These are phyloP conservation scores for Zosterops pallidus DNA, from an alignment of 2,113 vertebrate species.

Conservation along the genomic window DNA sequence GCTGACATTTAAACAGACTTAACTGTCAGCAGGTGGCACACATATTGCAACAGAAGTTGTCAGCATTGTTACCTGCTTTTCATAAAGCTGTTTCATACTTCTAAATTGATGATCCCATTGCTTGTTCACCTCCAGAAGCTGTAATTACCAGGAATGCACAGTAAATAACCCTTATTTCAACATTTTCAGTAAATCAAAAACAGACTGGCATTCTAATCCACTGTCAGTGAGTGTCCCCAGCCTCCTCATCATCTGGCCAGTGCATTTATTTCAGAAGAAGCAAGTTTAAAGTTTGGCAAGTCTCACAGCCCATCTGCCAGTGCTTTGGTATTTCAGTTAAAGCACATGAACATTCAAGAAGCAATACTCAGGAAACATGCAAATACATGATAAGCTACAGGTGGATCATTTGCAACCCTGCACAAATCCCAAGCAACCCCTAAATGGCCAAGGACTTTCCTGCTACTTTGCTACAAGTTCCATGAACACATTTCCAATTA, in stretches of 20 bases:
- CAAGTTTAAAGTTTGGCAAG: background rate
- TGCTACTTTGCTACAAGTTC: background rate
- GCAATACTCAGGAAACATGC: background rate
- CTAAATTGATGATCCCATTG: conserved; percentile 78
- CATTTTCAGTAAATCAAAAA: background rate
- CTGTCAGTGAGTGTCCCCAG: background rate
- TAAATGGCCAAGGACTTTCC: background rate
- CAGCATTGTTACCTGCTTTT: conserved; percentile 71
- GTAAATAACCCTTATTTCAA: conserved; percentile 12
- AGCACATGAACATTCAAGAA: background rate
- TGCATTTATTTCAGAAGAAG: background rate
- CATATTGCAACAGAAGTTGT: background rate
- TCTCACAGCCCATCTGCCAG: background rate
- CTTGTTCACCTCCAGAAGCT: conserved; percentile 80
- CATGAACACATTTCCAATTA: background rate
- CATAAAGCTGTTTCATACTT: conserved; percentile 73
- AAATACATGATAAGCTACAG: background rate
- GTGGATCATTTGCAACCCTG: background rate
- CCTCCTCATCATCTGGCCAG: background rate
- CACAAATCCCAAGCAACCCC: background rate
- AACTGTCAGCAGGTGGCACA: background rate
- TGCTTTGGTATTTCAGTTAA: background rate
- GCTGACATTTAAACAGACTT: background rate
- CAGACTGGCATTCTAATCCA: background rate
- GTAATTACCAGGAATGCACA: conserved; percentile 51